Percentiles rank a stretch among this genome's conserved stretches.
These are phyloP conservation scores for Morpho achilles DNA, from an alignment of 2,888 invertebrate genomes.

Conservation along the genomic window DNA sequence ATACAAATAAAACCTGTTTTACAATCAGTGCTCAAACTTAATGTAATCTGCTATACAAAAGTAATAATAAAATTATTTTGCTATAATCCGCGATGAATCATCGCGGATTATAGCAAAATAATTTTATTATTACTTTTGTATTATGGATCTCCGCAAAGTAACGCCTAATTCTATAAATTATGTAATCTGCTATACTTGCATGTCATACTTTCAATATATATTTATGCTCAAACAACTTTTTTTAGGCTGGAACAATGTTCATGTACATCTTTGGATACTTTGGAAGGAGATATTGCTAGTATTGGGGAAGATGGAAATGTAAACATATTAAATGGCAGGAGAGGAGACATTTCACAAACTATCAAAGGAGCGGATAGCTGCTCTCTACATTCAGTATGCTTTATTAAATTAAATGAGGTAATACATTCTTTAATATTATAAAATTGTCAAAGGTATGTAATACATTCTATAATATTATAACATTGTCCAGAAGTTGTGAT, in stretches of 20 bases:
- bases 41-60: too few relatives aligned
- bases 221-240: constrained; percentile 9
- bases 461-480: background rate
- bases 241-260: constrained; percentile 74
- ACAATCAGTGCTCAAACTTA: too few relatives aligned
- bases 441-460: background rate
- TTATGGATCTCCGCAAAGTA: too few relatives aligned
- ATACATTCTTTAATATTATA: background rate
- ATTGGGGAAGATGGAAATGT: constrained; percentile 91
- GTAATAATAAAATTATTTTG: too few relatives aligned
- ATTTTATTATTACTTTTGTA: too few relatives aligned
- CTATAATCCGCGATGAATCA: too few relatives aligned
- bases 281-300: constrained; percentile 88
- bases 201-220: too few relatives aligned
- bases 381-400: constrained; percentile 86
- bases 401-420: constrained; percentile 82
- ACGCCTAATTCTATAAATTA: too few relatives aligned
- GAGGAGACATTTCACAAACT: constrained; percentile 61
- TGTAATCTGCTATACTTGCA: too few relatives aligned
- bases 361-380: constrained; percentile 89
- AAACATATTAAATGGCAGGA: constrained; percentile 68
- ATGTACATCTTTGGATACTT: constrained; percentile 87
- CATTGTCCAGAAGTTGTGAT: background rate
- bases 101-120: too few relatives aligned
- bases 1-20: too few relatives aligned